Evolutionary conservation across 2,113 vertebrate genomes (phyloP), one percentile per base, ranked within the genome.

Genomic region (Cromileptes altivelis): DNA sequence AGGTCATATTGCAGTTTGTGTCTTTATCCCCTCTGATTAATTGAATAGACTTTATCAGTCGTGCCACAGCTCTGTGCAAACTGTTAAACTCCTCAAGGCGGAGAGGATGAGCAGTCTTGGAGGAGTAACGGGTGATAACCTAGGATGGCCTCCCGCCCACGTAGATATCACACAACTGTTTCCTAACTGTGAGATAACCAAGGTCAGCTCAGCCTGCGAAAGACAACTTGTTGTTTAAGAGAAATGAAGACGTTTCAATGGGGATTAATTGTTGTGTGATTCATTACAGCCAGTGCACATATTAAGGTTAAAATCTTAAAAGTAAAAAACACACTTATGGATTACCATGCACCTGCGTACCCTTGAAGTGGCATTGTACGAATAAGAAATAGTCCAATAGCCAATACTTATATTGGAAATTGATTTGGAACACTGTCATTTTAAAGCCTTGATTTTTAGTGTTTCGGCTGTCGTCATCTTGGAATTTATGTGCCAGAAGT

Each of bases 51-150:
- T 53, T 89, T 94, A 93, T 93, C 92, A 87, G 86, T 70, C 0
- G 56, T 57, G 67, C 70, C n/a, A 19, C 72, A 64, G 45, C 45
- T 68, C 33, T 9, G 21, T 50, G 25, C 65, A 60, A 70, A 82
- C 70, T 62, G 67, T 67, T 85, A 15, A 62, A 70, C 61, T 62
- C 77, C 62, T 73, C 25, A 8, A 47, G 79, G 52, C 37, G 15
- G 58, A 81, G 75, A 63, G 47, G 82, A 81, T 49, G 37, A 84
- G 52, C 19, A 18, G 64, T 6, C 15, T 49, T 61, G 70, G 73
- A 89, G 85, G 86, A 82, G 83, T 61, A 64, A 17, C n/a, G 25
- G 64, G 68, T 57, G 93, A 94, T 93, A 93, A 91, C 80, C 81
- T 70, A 33, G 69, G 74, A 78, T 45, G 78, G 25, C 87, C 82